These are phyloP conservation scores for Nemopilema nomurai DNA, from an alignment of 30 jellyfish, hydroid and myxozoan species.

Conservation along the genomic window DNA sequence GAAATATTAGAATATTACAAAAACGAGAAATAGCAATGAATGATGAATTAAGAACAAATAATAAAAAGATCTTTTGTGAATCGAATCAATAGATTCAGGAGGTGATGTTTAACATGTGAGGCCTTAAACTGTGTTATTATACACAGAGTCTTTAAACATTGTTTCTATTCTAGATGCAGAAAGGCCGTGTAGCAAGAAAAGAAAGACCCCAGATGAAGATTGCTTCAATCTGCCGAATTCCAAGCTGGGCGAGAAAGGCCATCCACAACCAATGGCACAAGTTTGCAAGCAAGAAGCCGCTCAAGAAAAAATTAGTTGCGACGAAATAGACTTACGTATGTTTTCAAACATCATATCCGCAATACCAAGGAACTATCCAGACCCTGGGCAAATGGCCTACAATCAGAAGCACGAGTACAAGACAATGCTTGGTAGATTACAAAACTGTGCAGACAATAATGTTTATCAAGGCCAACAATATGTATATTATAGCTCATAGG, in stretches of 20 bases:
- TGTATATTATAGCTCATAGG: neutral
- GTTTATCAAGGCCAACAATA: conserved; percentile 29
- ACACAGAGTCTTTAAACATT: neutral
- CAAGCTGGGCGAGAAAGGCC: neutral
- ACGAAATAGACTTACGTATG: conserved; percentile 33
- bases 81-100: too few relatives aligned
- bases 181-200: neutral
- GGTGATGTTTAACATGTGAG: too few relatives aligned
- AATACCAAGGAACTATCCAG: conserved; percentile 12
- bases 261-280: neutral
- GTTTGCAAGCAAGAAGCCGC: neutral
- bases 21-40: too few relatives aligned
- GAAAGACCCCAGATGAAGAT: conserved; percentile 1
- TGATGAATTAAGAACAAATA: too few relatives aligned
- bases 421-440: conserved; percentile 10
- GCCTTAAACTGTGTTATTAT: too few relatives aligned
- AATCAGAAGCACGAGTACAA: conserved; percentile 1
- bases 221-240: conserved; percentile 12
- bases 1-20: too few relatives aligned
- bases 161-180: neutral
- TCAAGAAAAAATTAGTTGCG: neutral
- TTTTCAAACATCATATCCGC: conserved; percentile 25
- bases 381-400: neutral
- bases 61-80: too few relatives aligned
- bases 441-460: neutral